Conservation (phyloP, 2,888 invertebrate genomes). For the Mythimna ferrago region DNA sequence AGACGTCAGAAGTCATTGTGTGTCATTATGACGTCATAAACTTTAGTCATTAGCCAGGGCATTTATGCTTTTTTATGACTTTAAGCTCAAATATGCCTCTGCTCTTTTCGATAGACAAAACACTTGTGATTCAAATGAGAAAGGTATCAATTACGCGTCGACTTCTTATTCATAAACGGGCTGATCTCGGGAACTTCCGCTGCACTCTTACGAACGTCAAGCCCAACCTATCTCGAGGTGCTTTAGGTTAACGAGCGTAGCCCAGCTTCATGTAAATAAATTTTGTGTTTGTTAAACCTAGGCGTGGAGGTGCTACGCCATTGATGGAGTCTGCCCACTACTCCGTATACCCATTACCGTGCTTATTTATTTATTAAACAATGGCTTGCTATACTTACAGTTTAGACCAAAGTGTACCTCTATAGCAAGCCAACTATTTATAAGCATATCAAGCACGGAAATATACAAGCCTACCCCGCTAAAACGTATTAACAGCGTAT, state of each 20-base stretch:
- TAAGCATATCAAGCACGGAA: no score
- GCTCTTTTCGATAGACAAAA: no score
- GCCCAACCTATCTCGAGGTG: slow-evolving; percentile 1
- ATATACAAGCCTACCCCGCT: no score
- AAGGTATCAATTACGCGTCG: background rate
- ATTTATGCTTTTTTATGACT: background rate
- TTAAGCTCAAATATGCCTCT: background rate
- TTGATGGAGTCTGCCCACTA: no score
- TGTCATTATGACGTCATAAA: slow-evolving; percentile 7
- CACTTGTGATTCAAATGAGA: background rate
- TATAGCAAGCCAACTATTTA: no score
- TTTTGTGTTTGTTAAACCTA: background rate
- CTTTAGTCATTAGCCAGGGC: background rate
- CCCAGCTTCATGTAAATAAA: slow-evolving; percentile 5
- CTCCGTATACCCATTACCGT: no score
- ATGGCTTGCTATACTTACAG: no score
- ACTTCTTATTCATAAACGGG: background rate
- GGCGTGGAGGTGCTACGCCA: background rate
- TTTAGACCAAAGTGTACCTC: no score
- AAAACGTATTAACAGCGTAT: no score
- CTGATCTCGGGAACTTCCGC: background rate
- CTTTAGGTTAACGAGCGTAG: background rate
- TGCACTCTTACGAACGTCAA: background rate
- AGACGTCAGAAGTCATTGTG: background rate
- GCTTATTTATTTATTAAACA: no score